Conservation (phyloP, 2,888 invertebrate species). For the Watsonalla binaria region DNA sequence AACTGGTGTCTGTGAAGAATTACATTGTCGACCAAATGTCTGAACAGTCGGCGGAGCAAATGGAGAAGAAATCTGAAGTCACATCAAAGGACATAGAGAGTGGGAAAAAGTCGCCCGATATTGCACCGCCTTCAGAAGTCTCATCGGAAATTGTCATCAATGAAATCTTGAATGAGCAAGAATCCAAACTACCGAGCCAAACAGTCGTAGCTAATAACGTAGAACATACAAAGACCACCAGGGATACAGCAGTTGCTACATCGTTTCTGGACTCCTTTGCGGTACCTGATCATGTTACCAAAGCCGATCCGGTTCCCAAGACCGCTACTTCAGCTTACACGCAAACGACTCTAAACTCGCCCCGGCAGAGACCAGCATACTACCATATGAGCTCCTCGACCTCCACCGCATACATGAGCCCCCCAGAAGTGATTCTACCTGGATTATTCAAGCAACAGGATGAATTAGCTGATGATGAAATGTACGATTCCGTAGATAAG, state of each 20-base stretch:
- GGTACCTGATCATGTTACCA: slow-evolving; percentile 23
- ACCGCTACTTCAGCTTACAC: slow-evolving; percentile 57
- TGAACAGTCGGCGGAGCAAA: neutral
- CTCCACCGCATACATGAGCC: slow-evolving; percentile 74
- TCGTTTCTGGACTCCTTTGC: slow-evolving; percentile 30
- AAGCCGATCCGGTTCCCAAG: slow-evolving; percentile 27
- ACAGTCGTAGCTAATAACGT: slow-evolving; percentile 5
- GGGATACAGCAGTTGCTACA: slow-evolving; percentile 39
- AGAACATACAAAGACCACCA: slow-evolving; percentile 13
- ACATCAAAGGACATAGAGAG: slow-evolving; percentile 7
- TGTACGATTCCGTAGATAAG: slow-evolving; percentile 25
- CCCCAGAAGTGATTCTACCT: slow-evolving; percentile 65
- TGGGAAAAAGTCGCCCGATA: neutral
- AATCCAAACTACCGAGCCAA: slow-evolving; percentile 9
- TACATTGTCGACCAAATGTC: neutral
- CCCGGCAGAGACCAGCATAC: slow-evolving; percentile 46
- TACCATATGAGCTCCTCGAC: slow-evolving; percentile 71
- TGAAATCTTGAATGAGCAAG: slow-evolving; percentile 5
- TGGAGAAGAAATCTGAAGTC: neutral
- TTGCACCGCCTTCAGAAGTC: neutral
- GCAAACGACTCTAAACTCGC: slow-evolving; percentile 55
- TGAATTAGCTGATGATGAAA: slow-evolving; percentile 29
- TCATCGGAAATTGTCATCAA: slow-evolving; percentile 4
- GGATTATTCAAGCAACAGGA: slow-evolving; percentile 41
- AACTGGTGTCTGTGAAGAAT: neutral